A percentile compares a stretch with the other conserved stretches of the same genome.
These are phyloP conservation scores for Jaculus jaculus DNA, from an alignment of 2,113 vertebrate genomes.

Conservation along the genomic window DNA sequence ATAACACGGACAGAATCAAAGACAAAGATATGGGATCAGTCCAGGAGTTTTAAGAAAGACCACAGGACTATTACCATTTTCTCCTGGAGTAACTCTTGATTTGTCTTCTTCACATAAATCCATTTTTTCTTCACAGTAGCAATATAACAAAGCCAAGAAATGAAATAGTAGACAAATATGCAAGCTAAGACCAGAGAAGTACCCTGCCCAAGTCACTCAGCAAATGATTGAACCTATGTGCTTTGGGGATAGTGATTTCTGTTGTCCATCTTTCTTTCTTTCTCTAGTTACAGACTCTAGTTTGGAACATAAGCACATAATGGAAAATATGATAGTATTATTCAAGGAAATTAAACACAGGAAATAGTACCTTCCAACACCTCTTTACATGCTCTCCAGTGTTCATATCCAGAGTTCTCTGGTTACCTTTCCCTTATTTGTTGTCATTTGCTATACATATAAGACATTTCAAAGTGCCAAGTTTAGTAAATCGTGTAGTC, in stretches of 20 bases:
- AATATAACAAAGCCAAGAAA: background rate
- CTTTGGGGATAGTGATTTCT: background rate
- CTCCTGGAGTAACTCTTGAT: background rate
- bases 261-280: background rate
- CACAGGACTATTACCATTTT: background rate
- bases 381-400: background rate
- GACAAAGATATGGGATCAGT: background rate
- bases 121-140: background rate
- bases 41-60: background rate
- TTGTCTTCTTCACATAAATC: background rate
- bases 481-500: background rate
- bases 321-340: background rate
- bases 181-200: background rate
- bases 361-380: background rate
- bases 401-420: background rate
- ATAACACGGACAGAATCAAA: background rate
- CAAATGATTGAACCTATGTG: background rate
- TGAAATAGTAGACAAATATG: background rate
- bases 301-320: background rate
- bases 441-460: background rate
- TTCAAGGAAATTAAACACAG: constrained; percentile 10
- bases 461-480: constrained; percentile 29
- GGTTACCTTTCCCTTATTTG: background rate
- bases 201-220: background rate
- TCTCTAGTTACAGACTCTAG: background rate